These are phyloP conservation scores for Antheraea pernyi DNA, from an alignment of 1,140 invertebrate genomes.

Conservation along the genomic window DNA sequence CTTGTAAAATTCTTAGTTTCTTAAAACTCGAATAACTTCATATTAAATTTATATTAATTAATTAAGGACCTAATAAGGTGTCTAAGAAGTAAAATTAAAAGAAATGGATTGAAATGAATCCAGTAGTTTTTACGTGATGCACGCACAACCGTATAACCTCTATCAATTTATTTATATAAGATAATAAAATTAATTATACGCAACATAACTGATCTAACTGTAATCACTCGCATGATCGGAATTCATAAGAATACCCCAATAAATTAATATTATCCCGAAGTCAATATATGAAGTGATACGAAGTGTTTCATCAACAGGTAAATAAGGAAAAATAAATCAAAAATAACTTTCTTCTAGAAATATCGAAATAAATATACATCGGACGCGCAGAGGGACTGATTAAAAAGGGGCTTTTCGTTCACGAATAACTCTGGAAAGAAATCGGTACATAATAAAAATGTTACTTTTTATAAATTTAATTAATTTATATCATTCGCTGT, in stretches of 20 bases:
- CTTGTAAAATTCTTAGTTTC: no score
- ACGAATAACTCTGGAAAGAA: neutral
- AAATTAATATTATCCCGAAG: neutral
- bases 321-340: neutral
- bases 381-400: neutral
- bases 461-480: neutral
- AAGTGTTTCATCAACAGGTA: neutral
- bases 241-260: neutral
- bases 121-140: no score
- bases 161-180: no score
- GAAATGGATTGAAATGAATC: no score
- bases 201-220: no score
- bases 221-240: no score
- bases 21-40: no score
- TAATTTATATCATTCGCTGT: neutral
- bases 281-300: neutral
- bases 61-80: no score
- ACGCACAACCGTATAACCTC: no score
- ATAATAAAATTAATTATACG: no score
- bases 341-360: neutral
- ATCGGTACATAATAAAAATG: neutral
- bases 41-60: no score
- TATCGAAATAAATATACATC: neutral
- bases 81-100: no score
- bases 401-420: neutral